phyloP scores from a whole-genome alignment of 2,888 invertebrate genomes.

The Amorpha juglandis region DNA sequence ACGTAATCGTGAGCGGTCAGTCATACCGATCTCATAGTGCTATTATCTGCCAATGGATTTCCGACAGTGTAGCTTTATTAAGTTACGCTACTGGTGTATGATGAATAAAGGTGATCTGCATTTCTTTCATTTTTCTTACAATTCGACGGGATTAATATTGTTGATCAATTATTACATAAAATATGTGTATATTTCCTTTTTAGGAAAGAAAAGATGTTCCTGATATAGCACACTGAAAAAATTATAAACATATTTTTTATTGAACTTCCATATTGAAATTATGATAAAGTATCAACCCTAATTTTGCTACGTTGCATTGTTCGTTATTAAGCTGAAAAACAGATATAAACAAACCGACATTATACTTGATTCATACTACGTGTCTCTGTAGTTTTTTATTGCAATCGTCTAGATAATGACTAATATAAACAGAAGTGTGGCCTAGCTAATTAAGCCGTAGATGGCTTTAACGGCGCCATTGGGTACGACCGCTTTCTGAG shows the following conservation, averaged over 20 bases:
- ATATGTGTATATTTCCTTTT: not conserved
- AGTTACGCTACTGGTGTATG: conserved; percentile 27
- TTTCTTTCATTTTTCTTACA: not conserved
- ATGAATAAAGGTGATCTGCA: not conserved
- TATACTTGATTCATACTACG: not conserved
- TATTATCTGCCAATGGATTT: conserved; percentile 34
- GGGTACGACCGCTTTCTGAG: conserved; percentile 10
- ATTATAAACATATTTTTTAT: no score
- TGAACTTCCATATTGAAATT: no score
- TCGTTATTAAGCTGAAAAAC: no score
- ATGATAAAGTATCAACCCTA: no score
- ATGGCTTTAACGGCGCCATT: conserved; percentile 16
- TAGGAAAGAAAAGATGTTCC: not conserved
- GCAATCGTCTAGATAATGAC: not conserved
- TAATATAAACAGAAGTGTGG: conserved; percentile 6
- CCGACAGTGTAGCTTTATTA: conserved; percentile 38
- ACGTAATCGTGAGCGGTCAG: conserved; percentile 53
- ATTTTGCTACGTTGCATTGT: no score
- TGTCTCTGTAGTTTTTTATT: not conserved
- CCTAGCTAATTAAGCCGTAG: conserved; percentile 14
- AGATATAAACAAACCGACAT: not conserved
- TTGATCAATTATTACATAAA: not conserved
- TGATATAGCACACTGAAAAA: no score
- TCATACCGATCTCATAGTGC: conserved; percentile 38
- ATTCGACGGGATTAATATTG: not conserved